Conservation (phyloP, 2,888 invertebrate species). For the Adela reaumurella region DNA sequence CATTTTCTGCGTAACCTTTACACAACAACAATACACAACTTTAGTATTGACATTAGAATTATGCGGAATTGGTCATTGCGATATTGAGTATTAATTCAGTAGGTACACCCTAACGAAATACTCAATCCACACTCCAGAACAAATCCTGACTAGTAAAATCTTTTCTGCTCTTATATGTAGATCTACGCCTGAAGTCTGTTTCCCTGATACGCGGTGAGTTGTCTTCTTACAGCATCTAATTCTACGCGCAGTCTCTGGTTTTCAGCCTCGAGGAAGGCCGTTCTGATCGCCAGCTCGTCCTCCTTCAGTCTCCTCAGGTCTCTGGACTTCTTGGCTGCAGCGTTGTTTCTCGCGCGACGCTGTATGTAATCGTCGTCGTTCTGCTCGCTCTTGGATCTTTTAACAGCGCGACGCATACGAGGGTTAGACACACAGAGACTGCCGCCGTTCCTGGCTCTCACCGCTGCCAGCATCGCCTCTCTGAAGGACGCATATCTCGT, state of each 20-base stretch:
- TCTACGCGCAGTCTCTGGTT: conserved; percentile 74
- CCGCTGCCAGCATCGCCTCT: conserved; percentile 62
- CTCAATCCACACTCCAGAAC: no score
- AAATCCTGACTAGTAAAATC: no score
- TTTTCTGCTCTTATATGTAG: no score
- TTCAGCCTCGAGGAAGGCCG: conserved; percentile 83
- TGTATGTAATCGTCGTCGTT: conserved; percentile 85
- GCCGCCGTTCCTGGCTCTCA: conserved; percentile 61
- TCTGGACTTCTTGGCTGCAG: conserved; percentile 90
- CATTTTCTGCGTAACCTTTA: no score
- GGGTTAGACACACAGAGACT: conserved; percentile 58
- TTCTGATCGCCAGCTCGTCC: conserved; percentile 86
- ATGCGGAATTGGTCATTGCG: no score
- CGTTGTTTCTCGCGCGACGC: conserved; percentile 86
- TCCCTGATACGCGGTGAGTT: conserved; percentile 33
- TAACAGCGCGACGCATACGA: conserved; percentile 64
- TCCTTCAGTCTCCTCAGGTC: conserved; percentile 88
- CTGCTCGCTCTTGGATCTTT: conserved; percentile 24
- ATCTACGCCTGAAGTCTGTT: no score
- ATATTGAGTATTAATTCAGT: no score
- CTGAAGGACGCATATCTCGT: conserved; percentile 67
- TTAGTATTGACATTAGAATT: no score
- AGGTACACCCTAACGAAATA: no score
- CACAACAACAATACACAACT: no score
- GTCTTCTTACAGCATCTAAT: conserved; percentile 61